Conservation (phyloP, 1,140 invertebrate species). For the Lanistes nyassanus region DNA sequence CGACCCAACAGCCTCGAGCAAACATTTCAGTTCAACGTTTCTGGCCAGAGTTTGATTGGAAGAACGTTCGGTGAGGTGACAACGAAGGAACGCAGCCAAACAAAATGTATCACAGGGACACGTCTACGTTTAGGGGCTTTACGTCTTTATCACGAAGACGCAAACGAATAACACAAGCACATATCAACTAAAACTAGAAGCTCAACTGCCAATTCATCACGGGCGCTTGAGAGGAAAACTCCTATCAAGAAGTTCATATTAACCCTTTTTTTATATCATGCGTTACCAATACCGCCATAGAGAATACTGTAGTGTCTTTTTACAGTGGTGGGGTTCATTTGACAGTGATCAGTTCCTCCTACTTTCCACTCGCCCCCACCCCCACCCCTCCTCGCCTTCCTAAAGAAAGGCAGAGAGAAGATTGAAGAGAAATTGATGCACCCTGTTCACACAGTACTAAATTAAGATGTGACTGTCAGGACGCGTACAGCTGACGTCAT, state of each 20-base stretch:
- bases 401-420: background rate
- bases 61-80: too few relatives aligned
- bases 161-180: too few relatives aligned
- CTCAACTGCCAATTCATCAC: background rate
- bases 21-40: too few relatives aligned
- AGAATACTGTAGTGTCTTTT: background rate
- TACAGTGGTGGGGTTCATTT: background rate
- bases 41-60: too few relatives aligned
- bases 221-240: background rate
- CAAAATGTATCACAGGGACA: too few relatives aligned
- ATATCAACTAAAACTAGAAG: too few relatives aligned
- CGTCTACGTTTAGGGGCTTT: too few relatives aligned
- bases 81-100: too few relatives aligned
- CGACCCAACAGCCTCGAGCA: too few relatives aligned
- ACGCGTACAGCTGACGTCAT: too few relatives aligned
- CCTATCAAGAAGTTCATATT: background rate
- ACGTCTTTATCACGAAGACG: too few relatives aligned
- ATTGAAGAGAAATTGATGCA: background rate
- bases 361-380: background rate
- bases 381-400: background rate
- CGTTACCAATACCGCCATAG: slow-evolving; percentile 1
- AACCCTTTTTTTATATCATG: background rate
- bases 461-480: background rate
- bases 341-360: background rate
- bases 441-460: background rate